Evolutionary conservation across 2,888 invertebrate species (phyloP), one percentile per base, ranked within the genome.

Genomic region (Petrophora chlorosata): DNA sequence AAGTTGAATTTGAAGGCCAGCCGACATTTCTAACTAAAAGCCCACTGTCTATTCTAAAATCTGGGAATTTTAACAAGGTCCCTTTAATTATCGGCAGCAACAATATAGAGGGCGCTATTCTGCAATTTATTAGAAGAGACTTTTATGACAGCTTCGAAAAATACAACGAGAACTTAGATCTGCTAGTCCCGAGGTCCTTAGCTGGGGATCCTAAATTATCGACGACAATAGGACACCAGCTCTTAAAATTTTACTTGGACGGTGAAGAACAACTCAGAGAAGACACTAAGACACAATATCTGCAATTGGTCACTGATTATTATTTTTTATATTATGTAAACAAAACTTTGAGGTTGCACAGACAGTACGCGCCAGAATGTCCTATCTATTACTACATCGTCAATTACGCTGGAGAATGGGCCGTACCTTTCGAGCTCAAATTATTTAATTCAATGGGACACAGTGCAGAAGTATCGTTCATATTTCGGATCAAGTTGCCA

Each of bases 11-110:
- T 51, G 89, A 90, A 70, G 87, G 89, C 0, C 79, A 82, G 52
- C 77, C 82, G 14, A 74, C 82, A 25, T 90, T 90, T 59, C 66
- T 91, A 2, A 77, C 81, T 3, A 87, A 80, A 65, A 81, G 78
- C 47, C 90, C 90, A 19, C 59, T 59, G 22, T 34, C 68, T n/a
- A 73, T 89, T 35, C 58, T 90, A 41, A 87, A 85, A 63, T 79
- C 85, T 16, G 85, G 85, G 14, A 81, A 81, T 44, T 82, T 81
- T 42, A 82, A 84, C 58, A 87, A 84, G 67, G 86, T 90, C 0
- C 90, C 90, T 1, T 57, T 90, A 41, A 82, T 90, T 33, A 86
- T 88, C 32, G 90, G 90, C 9, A 79, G 81, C 56, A 85, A 82
- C 56, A 83, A 85, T 42, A 75, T 77, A 43, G 89, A 89, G 67